phyloP scores from a whole-genome alignment of 2,113 vertebrate genomes.

The Xiphophorus hellerii region DNA sequence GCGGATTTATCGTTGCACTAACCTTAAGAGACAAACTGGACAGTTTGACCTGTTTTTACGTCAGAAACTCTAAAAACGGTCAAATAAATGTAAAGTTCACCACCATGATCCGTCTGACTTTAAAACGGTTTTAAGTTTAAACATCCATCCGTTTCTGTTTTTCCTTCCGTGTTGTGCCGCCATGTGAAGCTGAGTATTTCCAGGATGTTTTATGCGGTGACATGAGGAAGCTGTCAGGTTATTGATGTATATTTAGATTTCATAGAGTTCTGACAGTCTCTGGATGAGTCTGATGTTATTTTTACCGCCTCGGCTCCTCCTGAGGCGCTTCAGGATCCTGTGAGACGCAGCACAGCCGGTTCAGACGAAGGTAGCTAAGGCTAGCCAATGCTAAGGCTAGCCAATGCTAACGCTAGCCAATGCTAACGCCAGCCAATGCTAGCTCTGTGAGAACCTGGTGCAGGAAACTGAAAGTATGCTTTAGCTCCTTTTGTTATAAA shows the following conservation, averaged over 20 bases:
- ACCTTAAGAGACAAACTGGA: too few species aligned
- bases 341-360: slow-evolving; percentile 35
- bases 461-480: background rate
- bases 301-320: slow-evolving; percentile 13
- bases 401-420: slow-evolving; percentile 24
- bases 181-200: background rate
- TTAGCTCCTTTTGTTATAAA: too few species aligned
- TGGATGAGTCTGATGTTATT: slow-evolving; percentile 42
- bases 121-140: background rate
- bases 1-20: too few species aligned
- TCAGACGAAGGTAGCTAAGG: slow-evolving; percentile 47
- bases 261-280: slow-evolving; percentile 14
- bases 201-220: background rate
- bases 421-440: slow-evolving; percentile 50
- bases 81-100: background rate
- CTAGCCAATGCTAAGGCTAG: slow-evolving; percentile 47
- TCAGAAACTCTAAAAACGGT: background rate
- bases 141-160: background rate
- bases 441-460: slow-evolving; percentile 31
- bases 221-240: slow-evolving; percentile 1
- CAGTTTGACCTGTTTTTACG: too few species aligned
- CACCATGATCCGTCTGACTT: too few species aligned
- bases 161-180: background rate
- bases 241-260: slow-evolving; percentile 37
- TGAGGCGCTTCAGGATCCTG: slow-evolving; percentile 23